Evolutionary conservation across 53 echinoderm and acorn worm genomes (phyloP).

Genomic region (Crossaster papposus): DNA sequence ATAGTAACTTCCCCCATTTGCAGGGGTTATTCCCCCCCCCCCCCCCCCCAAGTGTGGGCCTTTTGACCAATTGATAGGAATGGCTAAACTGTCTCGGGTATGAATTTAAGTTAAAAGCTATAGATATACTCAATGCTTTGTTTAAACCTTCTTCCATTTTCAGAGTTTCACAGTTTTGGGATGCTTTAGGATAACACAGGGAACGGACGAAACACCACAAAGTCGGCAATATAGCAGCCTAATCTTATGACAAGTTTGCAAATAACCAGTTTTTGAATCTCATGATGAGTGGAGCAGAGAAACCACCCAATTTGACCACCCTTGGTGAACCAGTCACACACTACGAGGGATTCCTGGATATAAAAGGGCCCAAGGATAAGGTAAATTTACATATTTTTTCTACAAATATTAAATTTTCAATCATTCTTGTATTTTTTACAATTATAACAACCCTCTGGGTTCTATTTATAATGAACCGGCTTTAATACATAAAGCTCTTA

Average conservation of each 20-base stretch:
- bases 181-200: neutral
- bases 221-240: neutral
- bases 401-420: neutral
- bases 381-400: conserved; percentile 26
- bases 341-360: conserved; percentile 66
- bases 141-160: neutral
- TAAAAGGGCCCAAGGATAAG: conserved; percentile 70
- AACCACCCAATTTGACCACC: conserved; percentile 3
- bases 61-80: no score
- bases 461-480: neutral
- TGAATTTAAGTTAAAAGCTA: neutral
- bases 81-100: no score
- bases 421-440: neutral
- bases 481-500: no score
- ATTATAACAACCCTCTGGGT: neutral
- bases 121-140: neutral
- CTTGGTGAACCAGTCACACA: conserved; percentile 6
- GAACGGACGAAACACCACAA: neutral
- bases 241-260: neutral
- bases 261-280: neutral
- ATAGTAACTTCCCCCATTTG: no score
- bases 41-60: no score
- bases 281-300: conserved; percentile 23
- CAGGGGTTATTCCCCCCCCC: no score
- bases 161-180: neutral